phyloP scores from a whole-genome alignment of 2,888 invertebrate species.

The Drosophila emarginata region DNA sequence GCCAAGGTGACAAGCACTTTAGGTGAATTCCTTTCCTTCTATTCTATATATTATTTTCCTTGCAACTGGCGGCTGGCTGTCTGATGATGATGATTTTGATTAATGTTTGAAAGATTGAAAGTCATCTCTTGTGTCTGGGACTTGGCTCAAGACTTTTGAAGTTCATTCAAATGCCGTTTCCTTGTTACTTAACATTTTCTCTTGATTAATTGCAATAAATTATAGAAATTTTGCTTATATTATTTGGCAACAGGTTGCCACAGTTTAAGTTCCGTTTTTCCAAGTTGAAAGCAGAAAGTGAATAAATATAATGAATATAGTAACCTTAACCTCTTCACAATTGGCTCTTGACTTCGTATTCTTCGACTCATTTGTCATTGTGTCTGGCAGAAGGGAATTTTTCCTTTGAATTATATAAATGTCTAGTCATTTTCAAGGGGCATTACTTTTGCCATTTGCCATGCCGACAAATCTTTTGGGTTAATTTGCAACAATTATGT shows the following conservation, averaged over 20 bases:
- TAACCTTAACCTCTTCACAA: background rate
- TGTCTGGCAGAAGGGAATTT: background rate
- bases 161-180: constrained; percentile 26
- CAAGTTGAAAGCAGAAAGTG: background rate
- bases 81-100: constrained; percentile 51
- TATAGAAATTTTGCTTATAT: constrained; percentile 43
- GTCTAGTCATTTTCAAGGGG: constrained; percentile 63
- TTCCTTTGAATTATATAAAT: constrained; percentile 50
- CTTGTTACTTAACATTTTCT: background rate
- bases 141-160: background rate
- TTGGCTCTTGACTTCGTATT: background rate
- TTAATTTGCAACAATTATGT: constrained; percentile 53
- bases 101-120: constrained; percentile 46
- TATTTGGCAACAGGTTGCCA: constrained; percentile 30
- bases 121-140: constrained; percentile 25
- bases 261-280: constrained; percentile 20
- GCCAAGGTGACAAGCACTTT: constrained; percentile 62
- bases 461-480: constrained; percentile 42
- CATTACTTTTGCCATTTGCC: constrained; percentile 56
- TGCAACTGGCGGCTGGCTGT: constrained; percentile 40
- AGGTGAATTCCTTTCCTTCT: background rate
- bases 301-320: background rate
- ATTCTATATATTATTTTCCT: no score
- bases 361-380: constrained; percentile 63
- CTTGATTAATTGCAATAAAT: constrained; percentile 64